A percentile compares a stretch with the other conserved stretches of the same genome.
Evolutionary conservation across 2,888 invertebrate species (phyloP).

Genomic region (Metopia argyrocephala): DNA sequence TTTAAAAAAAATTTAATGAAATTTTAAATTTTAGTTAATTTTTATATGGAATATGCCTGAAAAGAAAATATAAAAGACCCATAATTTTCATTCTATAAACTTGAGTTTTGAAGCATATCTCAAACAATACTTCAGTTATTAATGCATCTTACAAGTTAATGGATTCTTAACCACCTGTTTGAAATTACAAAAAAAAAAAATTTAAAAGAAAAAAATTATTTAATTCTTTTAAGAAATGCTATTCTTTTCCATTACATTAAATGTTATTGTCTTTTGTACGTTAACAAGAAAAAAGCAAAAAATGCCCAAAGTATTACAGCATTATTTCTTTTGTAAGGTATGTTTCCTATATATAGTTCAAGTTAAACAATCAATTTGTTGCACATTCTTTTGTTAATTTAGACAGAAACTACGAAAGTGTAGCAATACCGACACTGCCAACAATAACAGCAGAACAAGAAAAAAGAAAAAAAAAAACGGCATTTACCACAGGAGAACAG

Average conservation of each 20-base stretch:
- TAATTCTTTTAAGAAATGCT: slow-evolving; percentile 15
- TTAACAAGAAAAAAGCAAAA: too few species aligned
- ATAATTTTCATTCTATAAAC: too few species aligned
- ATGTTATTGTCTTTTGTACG: neutral
- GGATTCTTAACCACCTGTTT: too few species aligned
- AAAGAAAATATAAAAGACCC: too few species aligned
- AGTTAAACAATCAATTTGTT: slow-evolving; percentile 64
- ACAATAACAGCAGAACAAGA: neutral
- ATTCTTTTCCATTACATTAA: neutral
- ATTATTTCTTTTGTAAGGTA: slow-evolving; percentile 5
- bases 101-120: too few species aligned
- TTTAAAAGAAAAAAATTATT: neutral
- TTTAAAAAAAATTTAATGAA: too few species aligned
- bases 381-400: slow-evolving; percentile 62
- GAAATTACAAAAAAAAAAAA: neutral
- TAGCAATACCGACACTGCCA: slow-evolving; percentile 45
- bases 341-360: slow-evolving; percentile 5
- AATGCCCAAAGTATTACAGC: neutral
- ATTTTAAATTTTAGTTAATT: too few species aligned
- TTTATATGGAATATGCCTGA: too few species aligned
- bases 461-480: neutral
- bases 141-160: too few species aligned
- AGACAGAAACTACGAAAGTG: slow-evolving; percentile 43
- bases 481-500: neutral
- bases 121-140: too few species aligned